Evolutionary conservation across 2,113 vertebrate genomes (phyloP).

Genomic region (Oreochromis tanganicae): DNA sequence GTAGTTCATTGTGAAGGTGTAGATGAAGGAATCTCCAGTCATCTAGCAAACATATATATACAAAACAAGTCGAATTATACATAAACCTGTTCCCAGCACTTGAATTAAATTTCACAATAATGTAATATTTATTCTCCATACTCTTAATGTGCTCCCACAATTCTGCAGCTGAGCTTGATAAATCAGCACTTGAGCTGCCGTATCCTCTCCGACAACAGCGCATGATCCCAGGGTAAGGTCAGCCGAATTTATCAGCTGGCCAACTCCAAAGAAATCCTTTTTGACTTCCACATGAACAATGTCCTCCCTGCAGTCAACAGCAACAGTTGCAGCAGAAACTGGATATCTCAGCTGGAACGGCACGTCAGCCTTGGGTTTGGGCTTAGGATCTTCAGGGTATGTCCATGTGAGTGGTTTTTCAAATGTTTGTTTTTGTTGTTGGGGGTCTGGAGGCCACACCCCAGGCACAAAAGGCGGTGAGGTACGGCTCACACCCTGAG

Average conservation of each 20-base stretch:
- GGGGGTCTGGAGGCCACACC: fast-evolving
- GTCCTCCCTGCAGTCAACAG: constrained; percentile 46
- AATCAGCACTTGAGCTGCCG: constrained; percentile 14
- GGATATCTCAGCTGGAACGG: constrained; percentile 14
- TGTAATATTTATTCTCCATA: background rate
- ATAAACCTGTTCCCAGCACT: background rate
- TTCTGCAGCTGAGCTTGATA: constrained; percentile 37
- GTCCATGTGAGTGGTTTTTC: constrained; percentile 41
- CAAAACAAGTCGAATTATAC: background rate
- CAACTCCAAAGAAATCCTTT: constrained; percentile 58
- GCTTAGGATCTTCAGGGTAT: constrained; percentile 33
- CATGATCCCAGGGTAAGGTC: constrained; percentile 58
- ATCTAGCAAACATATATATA: constrained; percentile 34
- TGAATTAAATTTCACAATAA: background rate
- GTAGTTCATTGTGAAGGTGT: constrained; percentile 59
- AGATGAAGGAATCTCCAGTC: constrained; percentile 50
- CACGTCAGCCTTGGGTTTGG: background rate
- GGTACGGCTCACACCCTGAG: background rate
- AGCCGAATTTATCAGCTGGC: constrained; percentile 21
- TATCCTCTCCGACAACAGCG: background rate
- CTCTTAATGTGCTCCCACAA: constrained; percentile 43
- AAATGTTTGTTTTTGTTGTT: constrained; percentile 33
- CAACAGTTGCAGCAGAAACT: constrained; percentile 31
- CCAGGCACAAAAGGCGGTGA: background rate
- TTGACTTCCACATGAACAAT: constrained; percentile 42